Conservation (phyloP, 2,888 invertebrate genomes). For the Sesia apiformis region DNA sequence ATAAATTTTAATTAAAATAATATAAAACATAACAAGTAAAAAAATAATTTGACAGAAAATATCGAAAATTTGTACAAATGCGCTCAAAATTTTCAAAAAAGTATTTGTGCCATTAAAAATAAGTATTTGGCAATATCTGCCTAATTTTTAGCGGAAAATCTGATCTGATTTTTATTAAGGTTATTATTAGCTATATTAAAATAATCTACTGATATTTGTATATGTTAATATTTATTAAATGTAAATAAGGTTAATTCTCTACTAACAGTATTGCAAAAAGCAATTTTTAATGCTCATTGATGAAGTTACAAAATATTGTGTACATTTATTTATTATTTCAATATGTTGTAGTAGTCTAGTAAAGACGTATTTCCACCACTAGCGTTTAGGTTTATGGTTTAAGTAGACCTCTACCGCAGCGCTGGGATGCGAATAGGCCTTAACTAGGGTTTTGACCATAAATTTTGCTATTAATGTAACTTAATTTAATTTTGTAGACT, state of each 20-base stretch:
- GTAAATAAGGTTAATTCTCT: neutral
- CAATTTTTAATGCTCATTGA: neutral
- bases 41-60: constrained; percentile 1
- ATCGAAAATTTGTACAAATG: constrained; percentile 11
- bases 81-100: constrained; percentile 13
- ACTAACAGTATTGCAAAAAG: neutral
- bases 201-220: constrained; percentile 33
- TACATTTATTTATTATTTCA: neutral
- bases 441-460: too few relatives aligned
- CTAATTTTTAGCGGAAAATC: neutral
- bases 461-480: too few relatives aligned
- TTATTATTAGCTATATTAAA: constrained; percentile 6
- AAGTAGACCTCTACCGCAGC: too few relatives aligned
- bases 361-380: too few relatives aligned
- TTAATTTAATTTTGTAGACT: too few relatives aligned
- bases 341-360: too few relatives aligned
- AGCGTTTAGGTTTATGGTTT: too few relatives aligned
- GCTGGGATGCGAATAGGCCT: too few relatives aligned
- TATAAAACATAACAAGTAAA: constrained; percentile 1
- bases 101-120: constrained; percentile 13
- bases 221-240: neutral
- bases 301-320: neutral
- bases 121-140: neutral
- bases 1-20: constrained; percentile 6
- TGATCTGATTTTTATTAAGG: neutral